Percentiles rank a stretch among this genome's conserved stretches.
These are phyloP conservation scores for Ptilorrhoa leucosticta DNA, from an alignment of 2,113 vertebrate species.

Conservation along the genomic window DNA sequence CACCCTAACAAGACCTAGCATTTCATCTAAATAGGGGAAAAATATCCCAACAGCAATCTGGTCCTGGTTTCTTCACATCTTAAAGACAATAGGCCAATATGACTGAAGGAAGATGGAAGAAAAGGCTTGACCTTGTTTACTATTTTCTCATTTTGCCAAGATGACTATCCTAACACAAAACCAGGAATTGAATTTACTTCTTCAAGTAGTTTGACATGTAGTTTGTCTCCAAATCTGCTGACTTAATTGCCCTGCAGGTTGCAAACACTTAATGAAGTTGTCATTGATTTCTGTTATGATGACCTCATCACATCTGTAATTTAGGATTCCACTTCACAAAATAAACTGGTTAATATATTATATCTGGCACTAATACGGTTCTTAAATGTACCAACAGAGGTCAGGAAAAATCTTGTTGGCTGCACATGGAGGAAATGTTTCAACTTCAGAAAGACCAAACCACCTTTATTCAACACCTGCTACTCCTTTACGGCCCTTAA, in stretches of 20 bases:
- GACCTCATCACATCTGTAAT: slow-evolving; percentile 17
- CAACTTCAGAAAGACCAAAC: background rate
- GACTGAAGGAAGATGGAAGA: background rate
- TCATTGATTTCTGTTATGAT: background rate
- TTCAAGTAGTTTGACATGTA: background rate
- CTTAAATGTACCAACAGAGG: background rate
- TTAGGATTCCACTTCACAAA: slow-evolving; percentile 29
- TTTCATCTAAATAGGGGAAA: background rate
- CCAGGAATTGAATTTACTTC: background rate
- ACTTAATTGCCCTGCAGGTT: background rate
- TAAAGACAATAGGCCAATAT: background rate
- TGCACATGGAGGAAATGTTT: background rate
- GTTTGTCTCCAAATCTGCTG: background rate
- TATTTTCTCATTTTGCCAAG: background rate
- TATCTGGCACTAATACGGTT: background rate
- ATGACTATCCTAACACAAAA: background rate
- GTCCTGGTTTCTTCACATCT: background rate
- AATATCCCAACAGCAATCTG: background rate
- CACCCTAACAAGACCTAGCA: background rate
- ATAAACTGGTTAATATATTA: slow-evolving; percentile 8
- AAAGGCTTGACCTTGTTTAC: background rate
- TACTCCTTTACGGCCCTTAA: background rate
- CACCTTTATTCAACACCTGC: background rate
- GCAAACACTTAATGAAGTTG: background rate
- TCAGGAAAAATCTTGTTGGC: background rate